Evolutionary conservation across 2,113 vertebrate species (phyloP), one percentile per base, ranked within the genome.

Genomic region (Thryonomys swinderianus): DNA sequence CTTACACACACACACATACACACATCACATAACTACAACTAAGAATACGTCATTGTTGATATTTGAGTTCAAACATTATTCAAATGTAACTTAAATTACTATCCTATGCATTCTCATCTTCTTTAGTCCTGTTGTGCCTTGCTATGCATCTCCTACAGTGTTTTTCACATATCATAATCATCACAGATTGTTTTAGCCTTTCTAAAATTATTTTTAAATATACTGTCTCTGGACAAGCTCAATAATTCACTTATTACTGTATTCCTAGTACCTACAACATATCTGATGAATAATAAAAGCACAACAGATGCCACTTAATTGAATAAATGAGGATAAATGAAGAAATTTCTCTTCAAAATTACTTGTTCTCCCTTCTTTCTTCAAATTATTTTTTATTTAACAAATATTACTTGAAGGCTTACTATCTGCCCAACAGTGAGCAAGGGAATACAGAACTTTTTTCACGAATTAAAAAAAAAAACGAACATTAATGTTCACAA

Each of bases 331-430:
- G 64, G 20, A 73, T n/a, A 82, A 80, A 53, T 40, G 10, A 90
- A 37, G 59, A 64, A 48, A 57, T 71, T 88, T 84, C 30, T 13
- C 1, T 91, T 95, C 7, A 73, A 1, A 48, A 14, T 53, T 66
- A 61, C 69, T 40, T 80, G 8, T 40, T 57, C 20, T 62, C 0
- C 82, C 42, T 76, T 51, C 27, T 91, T 81, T 93, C 25, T 79
- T 84, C 21, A 85, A 71, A 53, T 89, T n/a, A 91, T 91, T 71
- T 51, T 64, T 81, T 0, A 59, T 76, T 83, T 94, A 81, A 89
- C 34, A 80, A 96, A 94, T 40, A 83, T 25, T 93, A 12, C 10
- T 85, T 57, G 7, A 73, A n/a, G 76, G 14, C 37, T 85, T 88
- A 57, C 4, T 71, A 48, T 48, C 18, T 74, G 11, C 3, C 84